These are phyloP conservation scores for Melanerpes formicivorus DNA, from an alignment of 2,113 vertebrate genomes.

Conservation along the genomic window DNA sequence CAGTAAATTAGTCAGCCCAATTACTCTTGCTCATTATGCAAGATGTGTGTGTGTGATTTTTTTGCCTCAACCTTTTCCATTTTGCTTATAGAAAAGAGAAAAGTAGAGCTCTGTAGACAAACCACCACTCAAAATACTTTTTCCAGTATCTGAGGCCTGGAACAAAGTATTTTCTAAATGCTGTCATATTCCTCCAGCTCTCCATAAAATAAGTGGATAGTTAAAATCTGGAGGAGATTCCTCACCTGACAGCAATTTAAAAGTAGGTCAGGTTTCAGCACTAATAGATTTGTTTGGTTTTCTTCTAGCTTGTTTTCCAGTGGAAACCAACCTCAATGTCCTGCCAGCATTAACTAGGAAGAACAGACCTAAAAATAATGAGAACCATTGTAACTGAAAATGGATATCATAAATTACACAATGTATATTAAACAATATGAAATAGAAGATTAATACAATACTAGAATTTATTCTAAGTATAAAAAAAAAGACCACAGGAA, in stretches of 20 bases:
- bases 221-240: constrained; percentile 52
- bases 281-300: constrained; percentile 48
- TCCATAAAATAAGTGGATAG: not conserved
- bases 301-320: constrained; percentile 52
- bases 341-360: constrained; percentile 48
- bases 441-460: not conserved
- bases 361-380: constrained; percentile 42
- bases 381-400: not conserved
- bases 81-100: not conserved
- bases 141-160: constrained; percentile 17
- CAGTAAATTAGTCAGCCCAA: not conserved
- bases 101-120: not conserved
- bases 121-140: not conserved
- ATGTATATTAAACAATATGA: not conserved
- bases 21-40: not conserved
- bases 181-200: not conserved
- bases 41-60: not conserved
- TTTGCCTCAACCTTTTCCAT: not conserved
- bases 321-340: constrained; percentile 46
- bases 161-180: constrained; percentile 19
- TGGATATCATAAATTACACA: fast-evolving
- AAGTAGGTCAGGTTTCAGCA: constrained; percentile 55
- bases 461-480: not conserved
- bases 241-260: constrained; percentile 66
- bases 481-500: not conserved